These are phyloP conservation scores for Drosophila peninsularis DNA, from an alignment of 2,888 invertebrate genomes.

Conservation along the genomic window DNA sequence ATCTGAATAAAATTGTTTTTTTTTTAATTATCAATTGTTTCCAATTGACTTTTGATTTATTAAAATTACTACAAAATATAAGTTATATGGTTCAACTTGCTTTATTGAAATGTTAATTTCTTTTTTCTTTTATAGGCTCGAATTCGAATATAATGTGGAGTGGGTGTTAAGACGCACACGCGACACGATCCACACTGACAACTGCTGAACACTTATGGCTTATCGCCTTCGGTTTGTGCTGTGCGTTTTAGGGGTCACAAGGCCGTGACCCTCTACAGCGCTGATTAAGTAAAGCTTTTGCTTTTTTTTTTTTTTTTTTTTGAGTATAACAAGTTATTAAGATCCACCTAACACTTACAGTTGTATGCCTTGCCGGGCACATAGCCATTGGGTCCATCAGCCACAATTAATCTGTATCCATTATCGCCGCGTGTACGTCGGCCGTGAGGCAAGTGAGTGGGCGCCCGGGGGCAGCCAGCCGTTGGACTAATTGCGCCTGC, in stretches of 20 bases:
- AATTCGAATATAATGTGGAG: not conserved
- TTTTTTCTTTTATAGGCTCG: no score
- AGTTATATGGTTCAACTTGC: no score
- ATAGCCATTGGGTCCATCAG: constrained; percentile 92
- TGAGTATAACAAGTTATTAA: not conserved
- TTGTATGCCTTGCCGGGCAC: constrained; percentile 93
- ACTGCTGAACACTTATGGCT: constrained; percentile 27
- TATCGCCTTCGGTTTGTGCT: constrained; percentile 28
- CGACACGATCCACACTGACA: not conserved
- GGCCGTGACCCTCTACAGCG: constrained; percentile 55
- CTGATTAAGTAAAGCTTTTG: constrained; percentile 52
- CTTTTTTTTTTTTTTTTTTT: not conserved
- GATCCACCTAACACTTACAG: constrained; percentile 85
- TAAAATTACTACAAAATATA: no score
- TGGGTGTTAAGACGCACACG: not conserved
- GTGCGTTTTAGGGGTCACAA: constrained; percentile 35
- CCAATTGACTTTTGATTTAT: no score
- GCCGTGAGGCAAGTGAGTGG: constrained; percentile 82
- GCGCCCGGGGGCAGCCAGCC: constrained; percentile 82
- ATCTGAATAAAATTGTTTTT: not conserved
- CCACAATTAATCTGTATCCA: constrained; percentile 92
- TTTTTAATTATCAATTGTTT: not conserved
- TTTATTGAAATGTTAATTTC: no score
- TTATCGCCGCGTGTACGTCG: constrained; percentile 92
- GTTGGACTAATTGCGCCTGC: constrained; percentile 74